Percentiles rank a stretch among this genome's conserved stretches.
These are phyloP conservation scores for Pseudochirops corinnae DNA, from an alignment of 2,797 vertebrate species.

Conservation along the genomic window DNA sequence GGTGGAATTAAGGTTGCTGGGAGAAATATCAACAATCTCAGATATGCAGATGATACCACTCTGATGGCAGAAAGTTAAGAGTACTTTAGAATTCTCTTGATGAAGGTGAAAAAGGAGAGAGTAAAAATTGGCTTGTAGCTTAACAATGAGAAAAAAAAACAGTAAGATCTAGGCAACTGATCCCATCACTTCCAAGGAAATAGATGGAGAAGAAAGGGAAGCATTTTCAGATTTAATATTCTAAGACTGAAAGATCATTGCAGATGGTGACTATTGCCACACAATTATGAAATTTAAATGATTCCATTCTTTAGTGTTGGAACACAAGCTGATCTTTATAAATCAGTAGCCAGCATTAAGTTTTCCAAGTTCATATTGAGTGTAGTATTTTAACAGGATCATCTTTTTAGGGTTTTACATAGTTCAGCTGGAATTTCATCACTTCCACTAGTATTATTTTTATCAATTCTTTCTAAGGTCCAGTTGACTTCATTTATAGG, in stretches of 20 bases:
- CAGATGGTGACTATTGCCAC: background rate
- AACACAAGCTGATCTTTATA: background rate
- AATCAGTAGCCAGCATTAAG: background rate
- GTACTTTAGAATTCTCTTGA: background rate
- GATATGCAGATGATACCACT: background rate
- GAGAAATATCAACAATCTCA: background rate
- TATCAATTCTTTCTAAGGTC: background rate
- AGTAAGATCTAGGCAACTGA: background rate
- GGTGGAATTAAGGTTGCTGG: background rate
- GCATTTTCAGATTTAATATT: background rate
- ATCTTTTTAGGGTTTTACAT: background rate
- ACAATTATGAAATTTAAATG: background rate
- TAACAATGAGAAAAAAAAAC: background rate
- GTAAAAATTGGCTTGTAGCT: background rate
- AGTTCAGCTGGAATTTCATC: background rate
- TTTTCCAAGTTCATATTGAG: background rate
- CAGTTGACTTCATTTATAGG: background rate
- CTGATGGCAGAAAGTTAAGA: background rate
- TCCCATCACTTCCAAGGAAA: background rate
- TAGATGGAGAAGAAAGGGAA: background rate
- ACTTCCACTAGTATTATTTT: background rate
- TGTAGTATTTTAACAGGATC: background rate
- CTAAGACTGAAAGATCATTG: background rate
- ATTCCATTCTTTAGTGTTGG: background rate
- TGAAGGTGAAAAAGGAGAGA: background rate